Base-by-base conservation (phyloP, 2,888 invertebrate genomes). In the Agrochola circellaris region DNA sequence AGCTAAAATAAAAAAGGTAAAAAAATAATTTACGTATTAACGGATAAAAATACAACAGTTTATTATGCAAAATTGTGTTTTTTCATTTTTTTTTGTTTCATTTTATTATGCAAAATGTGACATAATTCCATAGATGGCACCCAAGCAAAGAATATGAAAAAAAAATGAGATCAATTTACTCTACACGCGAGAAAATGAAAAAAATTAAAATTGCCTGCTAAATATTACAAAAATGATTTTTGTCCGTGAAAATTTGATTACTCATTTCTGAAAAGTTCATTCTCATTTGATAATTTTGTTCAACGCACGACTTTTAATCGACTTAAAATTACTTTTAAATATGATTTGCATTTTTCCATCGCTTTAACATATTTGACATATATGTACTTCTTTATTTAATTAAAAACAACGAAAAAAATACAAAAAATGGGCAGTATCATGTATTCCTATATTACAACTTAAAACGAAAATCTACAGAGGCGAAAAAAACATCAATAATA, bases 401-500 rank as follows among this genome's bases (percentile, higher is more conserved):
- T 82, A 87, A 91, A 90, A 91, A 90, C 87, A 89, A 91, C 81
- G 83, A 86, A 90, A 93, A 85, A 91, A 90, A 92, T 89, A 93
- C 92, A 93, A 92, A 88, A 94, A 94, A 94, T 92, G 95, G 96
- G 96, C 96, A 96, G 96, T 96, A 96, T 95, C 92, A 88, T 94
- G 91, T 95, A 94, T 93, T 93, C 94, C 94, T 96, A 96, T 94
- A 93, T 95, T 96, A 96, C 95, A 96, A 95, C 94, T 95, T 96
- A 96, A 93, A 91, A 89, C 83, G 77, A 93, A 91, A 93, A 92
- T 92, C 95, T 96, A 96, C 94, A 92, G 93, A 94, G 95, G 91
- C 90, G 92, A 94, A 93, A 94, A 88, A 94, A 96, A 96, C 96
- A 94, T 95, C 93, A 93, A 95, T 95, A 95, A 95, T 96, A 93